Evolutionary conservation across 2,797 vertebrate genomes (phyloP), one percentile per base, ranked within the genome.

Genomic region (Trachops cirrhosus): DNA sequence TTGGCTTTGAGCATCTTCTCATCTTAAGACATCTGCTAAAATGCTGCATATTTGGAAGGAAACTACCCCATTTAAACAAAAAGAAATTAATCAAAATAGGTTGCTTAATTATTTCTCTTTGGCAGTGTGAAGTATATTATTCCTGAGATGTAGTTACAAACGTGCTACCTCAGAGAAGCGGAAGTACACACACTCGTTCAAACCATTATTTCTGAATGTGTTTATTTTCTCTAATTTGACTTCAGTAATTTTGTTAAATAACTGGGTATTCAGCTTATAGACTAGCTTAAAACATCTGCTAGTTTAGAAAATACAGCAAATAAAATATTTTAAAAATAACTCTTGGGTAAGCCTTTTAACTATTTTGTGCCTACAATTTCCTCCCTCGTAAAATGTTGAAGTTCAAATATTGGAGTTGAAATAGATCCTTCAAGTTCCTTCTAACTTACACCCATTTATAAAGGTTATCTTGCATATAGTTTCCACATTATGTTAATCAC

Each of bases 201-300:
- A 89, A 84, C 64, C 92, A 89, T 93, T 97, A 94, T 97, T 96
- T 96, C 64, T 93, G 21, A 93, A 95, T 52, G 94, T 96, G 96
- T 97, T 97, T 93, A 95, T 96, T 97, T 97, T 96, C 85, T 93
- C 84, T 97, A 82, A 86, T 97, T 95, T 97, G 91, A 98, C 98
- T 98, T 97, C 68, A 97, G 92, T 74, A 97, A 96, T 97, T 97
- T 98, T 87, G 94, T 93, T 89, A 98, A 98, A 97, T 97, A 97
- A 95, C 68, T 79, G 97, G 89, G 89, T 97, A 97, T 2, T 67
- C 62, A 0, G 1, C 77, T 93, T 93, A 98, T 54, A 97, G 89
- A 96, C 93, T 71, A 97, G 82, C 84, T 85, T 96, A 90, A 75
- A 95, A 93, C 92, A 96, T 97, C 94, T 98, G 93, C 92, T 52